Conservation (phyloP, 2,113 vertebrate species). For the Erythrolamprus reginae region DNA sequence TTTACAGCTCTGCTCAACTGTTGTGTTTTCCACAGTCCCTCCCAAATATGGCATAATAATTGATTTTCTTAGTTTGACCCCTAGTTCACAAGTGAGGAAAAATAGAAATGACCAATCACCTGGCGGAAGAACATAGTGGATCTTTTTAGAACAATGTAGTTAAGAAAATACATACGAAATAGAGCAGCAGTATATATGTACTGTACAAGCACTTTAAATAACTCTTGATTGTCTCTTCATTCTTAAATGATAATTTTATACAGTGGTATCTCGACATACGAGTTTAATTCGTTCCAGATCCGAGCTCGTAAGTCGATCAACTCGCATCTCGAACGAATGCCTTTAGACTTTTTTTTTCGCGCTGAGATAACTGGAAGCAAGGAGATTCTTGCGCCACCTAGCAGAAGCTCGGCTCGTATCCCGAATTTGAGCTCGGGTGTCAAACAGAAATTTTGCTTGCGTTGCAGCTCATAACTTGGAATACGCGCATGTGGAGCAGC, state of each 20-base stretch:
- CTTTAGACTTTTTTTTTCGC: no score
- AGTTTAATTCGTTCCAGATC: no score
- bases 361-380: no score
- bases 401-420: no score
- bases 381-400: no score
- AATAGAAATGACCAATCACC: neutral
- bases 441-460: no score
- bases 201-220: neutral
- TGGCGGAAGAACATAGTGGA: neutral
- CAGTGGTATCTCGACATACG: no score
- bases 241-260: neutral
- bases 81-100: neutral
- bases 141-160: neutral
- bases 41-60: neutral
- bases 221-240: neutral
- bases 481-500: no score
- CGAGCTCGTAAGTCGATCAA: no score
- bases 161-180: constrained; percentile 1
- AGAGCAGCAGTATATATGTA: neutral
- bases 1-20: neutral
- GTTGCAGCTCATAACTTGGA: no score
- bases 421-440: no score
- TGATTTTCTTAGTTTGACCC: neutral
- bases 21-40: neutral
- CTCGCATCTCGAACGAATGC: no score